Base-by-base conservation (phyloP, 2,113 vertebrate species). In the Hemibagrus wyckioides region DNA sequence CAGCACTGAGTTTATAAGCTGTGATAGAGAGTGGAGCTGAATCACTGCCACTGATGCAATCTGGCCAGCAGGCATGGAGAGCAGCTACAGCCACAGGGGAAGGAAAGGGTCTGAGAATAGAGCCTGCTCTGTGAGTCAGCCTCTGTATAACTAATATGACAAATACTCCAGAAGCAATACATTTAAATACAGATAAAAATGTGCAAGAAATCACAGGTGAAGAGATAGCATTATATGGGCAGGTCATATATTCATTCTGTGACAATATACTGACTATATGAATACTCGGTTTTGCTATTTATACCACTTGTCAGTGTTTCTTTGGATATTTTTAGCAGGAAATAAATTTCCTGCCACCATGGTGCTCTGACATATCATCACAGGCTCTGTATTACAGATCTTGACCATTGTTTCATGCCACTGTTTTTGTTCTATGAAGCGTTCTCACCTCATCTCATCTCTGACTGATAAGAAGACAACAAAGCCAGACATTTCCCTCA, bases 21-120 rank as follows among this genome's bases (percentile, higher is more conserved):
- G 84, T 88, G 86, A 85, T 87, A 84, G 86, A 83, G 63, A 54
- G 69, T 61, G 86, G 69, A 87, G 86, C 80, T 81, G 89, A 91
- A 88, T 90, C 87, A 84, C 86, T 77, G 65, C 71, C 63, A 71
- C 87, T 87, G 83, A 90, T 91, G 85, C 54, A 91, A 85, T 88
- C 83, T 76, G 82, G 83, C 86, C 77, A 41, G 84, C 73, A 76
- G 87, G 79, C 83, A 85, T 30, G 77, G 85, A 48, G 85, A 87
- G 80, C 80, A 63, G 86, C 52, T 14, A 67, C 75, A 84, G 63
- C 80, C 85, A 79, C 52, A 57, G 87, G 83, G 75, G 82, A 71
- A 75, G 41, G 19, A 80, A 17, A 50, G 61, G 59, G 87, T 80
- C 52, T 77, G 69, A 67, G 73, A 54, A 79, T 61, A 71, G 67